Evolutionary conservation across 2,888 invertebrate species (phyloP).

Genomic region (Seira musarum): DNA sequence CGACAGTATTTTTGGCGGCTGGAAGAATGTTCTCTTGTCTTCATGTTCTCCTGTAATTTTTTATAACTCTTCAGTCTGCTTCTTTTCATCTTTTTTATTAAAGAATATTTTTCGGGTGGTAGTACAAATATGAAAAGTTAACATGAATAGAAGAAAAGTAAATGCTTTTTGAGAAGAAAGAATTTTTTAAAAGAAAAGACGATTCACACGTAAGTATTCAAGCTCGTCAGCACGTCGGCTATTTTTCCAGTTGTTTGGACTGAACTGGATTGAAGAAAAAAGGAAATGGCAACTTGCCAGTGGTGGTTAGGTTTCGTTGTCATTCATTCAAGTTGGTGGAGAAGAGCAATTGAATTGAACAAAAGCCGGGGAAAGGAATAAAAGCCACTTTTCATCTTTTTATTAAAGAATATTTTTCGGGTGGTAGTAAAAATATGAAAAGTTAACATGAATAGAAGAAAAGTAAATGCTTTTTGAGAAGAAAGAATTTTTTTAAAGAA

Average conservation of each 20-base stretch:
- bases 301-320: too few relatives aligned
- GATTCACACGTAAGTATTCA: too few relatives aligned
- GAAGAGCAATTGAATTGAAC: slow-evolving; percentile 52
- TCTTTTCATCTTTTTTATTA: background rate
- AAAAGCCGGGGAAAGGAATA: slow-evolving; percentile 12
- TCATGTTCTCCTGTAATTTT: background rate
- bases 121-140: background rate
- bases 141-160: too few relatives aligned
- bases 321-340: slow-evolving; percentile 34
- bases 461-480: too few relatives aligned
- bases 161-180: too few relatives aligned
- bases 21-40: background rate
- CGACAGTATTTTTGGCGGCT: background rate
- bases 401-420: background rate
- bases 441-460: too few relatives aligned
- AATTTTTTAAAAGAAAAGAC: background rate
- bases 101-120: background rate
- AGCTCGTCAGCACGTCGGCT: background rate
- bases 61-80: background rate
- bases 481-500: background rate
- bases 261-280: too few relatives aligned
- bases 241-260: background rate
- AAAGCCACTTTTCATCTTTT: background rate
- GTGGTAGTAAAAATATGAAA: background rate
- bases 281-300: slow-evolving; percentile 46